A percentile compares a stretch with the other conserved stretches of the same genome.
Evolutionary conservation across 2,797 vertebrate species (phyloP).

Genomic region (Antrozous pallidus): DNA sequence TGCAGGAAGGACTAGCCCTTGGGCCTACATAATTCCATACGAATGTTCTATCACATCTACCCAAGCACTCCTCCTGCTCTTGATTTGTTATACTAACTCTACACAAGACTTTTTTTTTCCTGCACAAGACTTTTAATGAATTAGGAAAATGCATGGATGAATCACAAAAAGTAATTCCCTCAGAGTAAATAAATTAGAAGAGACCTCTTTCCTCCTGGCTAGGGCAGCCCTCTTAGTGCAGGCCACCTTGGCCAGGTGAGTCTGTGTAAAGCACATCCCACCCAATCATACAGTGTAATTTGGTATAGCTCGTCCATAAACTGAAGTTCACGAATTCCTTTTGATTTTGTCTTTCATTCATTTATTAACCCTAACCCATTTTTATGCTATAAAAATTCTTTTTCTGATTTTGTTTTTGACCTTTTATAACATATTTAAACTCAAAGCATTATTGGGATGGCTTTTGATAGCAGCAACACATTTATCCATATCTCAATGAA

Average conservation of each 20-base stretch:
- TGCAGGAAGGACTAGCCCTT: background rate
- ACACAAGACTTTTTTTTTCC: background rate
- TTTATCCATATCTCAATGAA: background rate
- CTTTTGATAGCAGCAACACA: background rate
- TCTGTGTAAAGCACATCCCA: background rate
- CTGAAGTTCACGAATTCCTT: background rate
- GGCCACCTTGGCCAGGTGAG: background rate
- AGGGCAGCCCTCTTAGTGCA: background rate
- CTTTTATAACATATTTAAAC: background rate
- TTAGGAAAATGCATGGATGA: background rate
- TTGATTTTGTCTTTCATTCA: background rate
- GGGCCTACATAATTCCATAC: background rate
- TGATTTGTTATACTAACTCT: background rate
- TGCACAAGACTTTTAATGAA: background rate
- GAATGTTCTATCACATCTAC: background rate
- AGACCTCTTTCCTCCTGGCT: background rate
- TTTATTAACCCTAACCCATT: background rate
- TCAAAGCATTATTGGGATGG: background rate
- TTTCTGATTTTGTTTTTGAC: background rate
- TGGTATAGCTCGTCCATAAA: background rate
- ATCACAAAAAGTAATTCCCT: background rate
- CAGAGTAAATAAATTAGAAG: background rate
- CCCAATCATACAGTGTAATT: background rate
- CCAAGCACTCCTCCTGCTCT: background rate
- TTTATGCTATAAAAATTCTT: background rate